These are phyloP conservation scores for Osedax frankpressi DNA, from an alignment of 2,888 invertebrate species.

Conservation along the genomic window DNA sequence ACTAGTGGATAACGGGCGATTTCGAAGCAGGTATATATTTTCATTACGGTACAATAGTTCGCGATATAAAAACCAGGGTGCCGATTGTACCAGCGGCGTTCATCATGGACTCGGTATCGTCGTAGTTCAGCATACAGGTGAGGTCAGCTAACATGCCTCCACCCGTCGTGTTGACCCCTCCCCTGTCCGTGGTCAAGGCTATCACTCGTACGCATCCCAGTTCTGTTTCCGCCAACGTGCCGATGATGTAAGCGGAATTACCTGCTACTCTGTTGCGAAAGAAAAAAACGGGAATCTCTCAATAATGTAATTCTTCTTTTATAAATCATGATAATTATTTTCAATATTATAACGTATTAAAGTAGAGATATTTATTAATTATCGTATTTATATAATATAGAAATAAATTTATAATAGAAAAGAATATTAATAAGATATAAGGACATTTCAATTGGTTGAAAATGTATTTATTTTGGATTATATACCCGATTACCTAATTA, in stretches of 20 bases:
- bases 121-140: slow-evolving; percentile 39
- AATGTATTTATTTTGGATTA: too few relatives aligned
- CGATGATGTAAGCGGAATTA: slow-evolving; percentile 45
- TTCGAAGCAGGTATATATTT: not conserved
- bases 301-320: too few relatives aligned
- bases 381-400: too few relatives aligned
- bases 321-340: too few relatives aligned
- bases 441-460: too few relatives aligned
- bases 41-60: too few relatives aligned
- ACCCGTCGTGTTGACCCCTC: slow-evolving; percentile 19
- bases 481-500: too few relatives aligned
- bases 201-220: slow-evolving; percentile 40
- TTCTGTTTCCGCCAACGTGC: slow-evolving; percentile 44
- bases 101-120: slow-evolving; percentile 46
- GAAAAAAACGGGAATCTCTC: not conserved
- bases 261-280: slow-evolving; percentile 39
- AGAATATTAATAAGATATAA: too few relatives aligned
- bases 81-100: slow-evolving; percentile 47
- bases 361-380: not conserved
- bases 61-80: slow-evolving; percentile 38
- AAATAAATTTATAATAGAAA: too few relatives aligned
- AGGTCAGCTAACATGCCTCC: slow-evolving; percentile 35
- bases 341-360: not conserved
- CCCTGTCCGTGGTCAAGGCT: slow-evolving; percentile 31
- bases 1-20: not conserved